Percentiles rank a stretch among this genome's conserved stretches.
Evolutionary conservation across 2,797 vertebrate species (phyloP).

Genomic region (Triplophysa bombifrons): DNA sequence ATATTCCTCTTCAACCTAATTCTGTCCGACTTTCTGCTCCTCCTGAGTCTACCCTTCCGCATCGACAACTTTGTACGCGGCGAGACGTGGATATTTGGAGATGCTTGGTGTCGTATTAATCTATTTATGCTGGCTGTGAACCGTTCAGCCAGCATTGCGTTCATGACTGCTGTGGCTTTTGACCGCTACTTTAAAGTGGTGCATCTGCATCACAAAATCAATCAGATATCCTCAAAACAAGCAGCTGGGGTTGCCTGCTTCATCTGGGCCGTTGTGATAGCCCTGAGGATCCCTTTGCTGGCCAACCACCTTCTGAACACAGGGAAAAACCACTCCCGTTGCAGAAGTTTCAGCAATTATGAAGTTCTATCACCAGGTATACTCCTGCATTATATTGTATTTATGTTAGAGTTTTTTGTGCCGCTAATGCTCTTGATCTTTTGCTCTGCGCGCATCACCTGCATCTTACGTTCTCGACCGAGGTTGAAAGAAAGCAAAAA

Average conservation of each 20-base stretch:
- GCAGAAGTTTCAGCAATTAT: constrained; percentile 67
- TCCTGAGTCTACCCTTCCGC: constrained; percentile 75
- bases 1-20: constrained; percentile 75
- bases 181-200: constrained; percentile 79
- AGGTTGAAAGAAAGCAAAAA: constrained; percentile 30
- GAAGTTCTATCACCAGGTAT: not conserved
- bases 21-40: constrained; percentile 76
- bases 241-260: constrained; percentile 45
- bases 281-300: constrained; percentile 71
- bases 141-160: constrained; percentile 72
- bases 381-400: constrained; percentile 65
- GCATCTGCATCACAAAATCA: constrained; percentile 70
- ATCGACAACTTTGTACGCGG: constrained; percentile 62
- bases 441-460: constrained; percentile 68
- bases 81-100: constrained; percentile 64
- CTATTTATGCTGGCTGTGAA: constrained; percentile 77
- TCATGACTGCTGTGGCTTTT: constrained; percentile 73
- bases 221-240: constrained; percentile 49
- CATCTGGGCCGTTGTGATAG: constrained; percentile 68
- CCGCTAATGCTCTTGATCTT: constrained; percentile 72
- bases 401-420: constrained; percentile 70
- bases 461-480: constrained; percentile 58
- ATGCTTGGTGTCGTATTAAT: constrained; percentile 65
- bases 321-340: not conserved
- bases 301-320: constrained; percentile 36